Evolutionary conservation across 2,888 invertebrate species (phyloP), one percentile per base, ranked within the genome.

Genomic region (Papilio gigon): DNA sequence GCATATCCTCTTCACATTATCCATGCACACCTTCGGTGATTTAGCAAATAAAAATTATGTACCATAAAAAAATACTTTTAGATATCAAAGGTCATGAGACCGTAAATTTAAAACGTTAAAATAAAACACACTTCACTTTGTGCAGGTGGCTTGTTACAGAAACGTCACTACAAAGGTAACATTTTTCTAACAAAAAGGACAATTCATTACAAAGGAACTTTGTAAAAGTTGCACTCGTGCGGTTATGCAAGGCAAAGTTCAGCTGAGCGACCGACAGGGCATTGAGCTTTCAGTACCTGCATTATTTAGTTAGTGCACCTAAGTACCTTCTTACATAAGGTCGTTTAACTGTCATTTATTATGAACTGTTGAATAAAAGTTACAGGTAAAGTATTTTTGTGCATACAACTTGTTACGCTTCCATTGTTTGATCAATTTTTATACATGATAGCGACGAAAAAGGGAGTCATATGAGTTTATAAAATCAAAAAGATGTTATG

Each of bases 181-280:
- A 30, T 62, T 67, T 67, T 62, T 62, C 8, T 35, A 40, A 62
- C 37, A 67, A 67, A 62, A 67, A 42, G 61, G 40, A 53, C 42
- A 61, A 53, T 67, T 42, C 30, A 30, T 53, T 67, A 56, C 61
- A 50, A 50, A 67, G 53, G 40, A n/a, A 14, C 44, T 47, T 47
- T 9, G 20, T 44, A 47, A 14, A 20, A 63, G 62, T 42, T 33
- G 61, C 14, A 61, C 37, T 53, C 27, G 14, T 61, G 62, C 62
- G 62, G 67, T 67, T 42, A 50, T 40, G 50, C 67, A 40, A 67
- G 53, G 58, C 59, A 64, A 58, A 58, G 62, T 63, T 47, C 33
- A 47, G 25, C 14, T 35, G 59, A 14, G 58, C 17, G 67, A 67
- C 67, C 67, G 67, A 37, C 20, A 68, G 68, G 44, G 58, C 58